phyloP scores from a whole-genome alignment of 1,140 invertebrate species.

The Sminthurides bifidus region DNA sequence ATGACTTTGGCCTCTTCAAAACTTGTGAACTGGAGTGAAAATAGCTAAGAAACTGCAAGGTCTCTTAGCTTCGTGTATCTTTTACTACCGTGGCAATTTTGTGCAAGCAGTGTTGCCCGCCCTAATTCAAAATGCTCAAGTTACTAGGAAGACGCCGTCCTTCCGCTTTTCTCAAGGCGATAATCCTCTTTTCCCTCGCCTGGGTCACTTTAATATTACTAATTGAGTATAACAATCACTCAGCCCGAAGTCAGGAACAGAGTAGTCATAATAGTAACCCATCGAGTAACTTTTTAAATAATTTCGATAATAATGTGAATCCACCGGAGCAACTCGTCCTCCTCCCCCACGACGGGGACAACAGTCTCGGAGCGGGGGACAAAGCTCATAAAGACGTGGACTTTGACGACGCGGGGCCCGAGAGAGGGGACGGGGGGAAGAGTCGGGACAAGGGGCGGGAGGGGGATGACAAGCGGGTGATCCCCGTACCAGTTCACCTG shows the following conservation, averaged over 20 bases:
- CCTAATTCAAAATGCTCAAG: neutral
- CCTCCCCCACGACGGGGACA: neutral
- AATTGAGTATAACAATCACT: neutral
- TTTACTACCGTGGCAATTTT: too few relatives aligned
- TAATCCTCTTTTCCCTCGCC: conserved; percentile 1
- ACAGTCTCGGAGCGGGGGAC: neutral
- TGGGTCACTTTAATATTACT: conserved; percentile 5
- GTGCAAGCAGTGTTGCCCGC: too few relatives aligned
- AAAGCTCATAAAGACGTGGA: neutral
- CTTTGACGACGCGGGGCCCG: neutral
- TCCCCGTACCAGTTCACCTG: neutral
- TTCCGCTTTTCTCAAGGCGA: conserved; percentile 1
- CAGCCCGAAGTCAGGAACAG: too few relatives aligned
- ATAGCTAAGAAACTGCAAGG: too few relatives aligned
- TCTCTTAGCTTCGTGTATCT: too few relatives aligned
- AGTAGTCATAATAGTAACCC: neutral
- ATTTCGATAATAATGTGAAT: neutral
- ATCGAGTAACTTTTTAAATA: neutral
- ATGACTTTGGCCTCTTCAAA: too few relatives aligned
- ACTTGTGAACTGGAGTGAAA: too few relatives aligned
- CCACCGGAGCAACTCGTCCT: conserved; percentile 3
- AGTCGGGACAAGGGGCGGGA: neutral
- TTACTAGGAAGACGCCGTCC: conserved; percentile 1
- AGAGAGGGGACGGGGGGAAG: neutral
- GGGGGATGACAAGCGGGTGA: neutral